A percentile compares a stretch with the other conserved stretches of the same genome.
These are phyloP conservation scores for Tyria jacobaeae DNA, from an alignment of 2,888 invertebrate genomes.

Conservation along the genomic window DNA sequence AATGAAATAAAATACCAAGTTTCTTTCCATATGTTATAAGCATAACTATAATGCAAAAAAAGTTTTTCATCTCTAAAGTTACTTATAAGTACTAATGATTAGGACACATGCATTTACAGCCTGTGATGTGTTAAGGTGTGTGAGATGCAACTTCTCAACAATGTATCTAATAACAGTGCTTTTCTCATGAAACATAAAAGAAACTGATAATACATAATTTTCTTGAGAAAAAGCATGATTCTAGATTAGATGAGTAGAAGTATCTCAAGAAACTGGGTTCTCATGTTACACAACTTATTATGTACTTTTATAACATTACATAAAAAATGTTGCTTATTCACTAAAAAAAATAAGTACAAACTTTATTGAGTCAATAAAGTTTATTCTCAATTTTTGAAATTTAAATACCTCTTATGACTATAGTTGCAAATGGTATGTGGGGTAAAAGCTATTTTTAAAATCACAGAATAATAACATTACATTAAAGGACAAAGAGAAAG, in stretches of 20 bases:
- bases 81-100: too few relatives aligned
- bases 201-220: slow-evolving; percentile 7
- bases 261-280: background rate
- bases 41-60: too few relatives aligned
- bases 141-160: background rate
- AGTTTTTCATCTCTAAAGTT: too few relatives aligned
- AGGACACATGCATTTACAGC: background rate
- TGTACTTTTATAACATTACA: background rate
- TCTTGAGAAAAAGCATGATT: slow-evolving; percentile 6
- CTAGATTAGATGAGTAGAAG: background rate
- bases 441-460: too few relatives aligned
- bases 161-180: background rate
- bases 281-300: slow-evolving; percentile 6
- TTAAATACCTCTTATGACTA: background rate
- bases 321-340: background rate
- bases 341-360: background rate
- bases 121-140: background rate
- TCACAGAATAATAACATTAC: too few relatives aligned
- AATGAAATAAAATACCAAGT: too few relatives aligned
- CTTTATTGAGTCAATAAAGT: background rate
- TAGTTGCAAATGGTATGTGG: too few relatives aligned
- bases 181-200: slow-evolving; percentile 5
- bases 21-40: too few relatives aligned
- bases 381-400: too few relatives aligned
- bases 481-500: too few relatives aligned